Evolutionary conservation across 2,113 vertebrate species (phyloP).

Genomic region (Takifugu flavidus): DNA sequence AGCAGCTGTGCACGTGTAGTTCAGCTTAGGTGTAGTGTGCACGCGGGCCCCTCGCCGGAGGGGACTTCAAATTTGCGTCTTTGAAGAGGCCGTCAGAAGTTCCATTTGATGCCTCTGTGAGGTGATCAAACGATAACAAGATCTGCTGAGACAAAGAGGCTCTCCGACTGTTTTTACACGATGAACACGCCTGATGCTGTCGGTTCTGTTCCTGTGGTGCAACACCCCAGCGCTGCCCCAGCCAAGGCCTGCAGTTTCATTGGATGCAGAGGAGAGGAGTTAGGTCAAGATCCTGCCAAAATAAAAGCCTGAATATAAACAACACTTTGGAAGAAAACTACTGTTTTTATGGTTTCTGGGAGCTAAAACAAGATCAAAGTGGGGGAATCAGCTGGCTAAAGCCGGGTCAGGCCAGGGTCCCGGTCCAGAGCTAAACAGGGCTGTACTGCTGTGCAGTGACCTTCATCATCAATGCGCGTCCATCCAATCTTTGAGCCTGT

Average conservation of each 20-base stretch:
- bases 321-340: no score
- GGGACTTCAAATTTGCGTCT: slow-evolving; percentile 9
- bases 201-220: not conserved
- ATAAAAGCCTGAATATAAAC: no score
- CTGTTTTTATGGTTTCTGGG: no score
- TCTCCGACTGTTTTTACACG: slow-evolving; percentile 27
- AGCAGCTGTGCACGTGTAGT: not conserved
- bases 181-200: slow-evolving; percentile 9
- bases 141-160: slow-evolving; percentile 10
- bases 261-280: slow-evolving; percentile 13
- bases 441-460: slow-evolving; percentile 34
- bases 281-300: no score
- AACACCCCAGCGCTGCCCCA: not conserved
- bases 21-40: slow-evolving; percentile 11
- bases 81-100: slow-evolving; percentile 17
- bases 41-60: slow-evolving; percentile 1
- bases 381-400: no score
- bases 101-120: slow-evolving; percentile 26
- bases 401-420: no score
- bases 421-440: no score
- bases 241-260: slow-evolving; percentile 2
- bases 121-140: slow-evolving; percentile 43
- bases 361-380: no score
- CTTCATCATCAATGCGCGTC: slow-evolving; percentile 47
- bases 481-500: slow-evolving; percentile 44